These are phyloP conservation scores for Eueides isabella DNA, from an alignment of 1,140 invertebrate genomes.

Conservation along the genomic window DNA sequence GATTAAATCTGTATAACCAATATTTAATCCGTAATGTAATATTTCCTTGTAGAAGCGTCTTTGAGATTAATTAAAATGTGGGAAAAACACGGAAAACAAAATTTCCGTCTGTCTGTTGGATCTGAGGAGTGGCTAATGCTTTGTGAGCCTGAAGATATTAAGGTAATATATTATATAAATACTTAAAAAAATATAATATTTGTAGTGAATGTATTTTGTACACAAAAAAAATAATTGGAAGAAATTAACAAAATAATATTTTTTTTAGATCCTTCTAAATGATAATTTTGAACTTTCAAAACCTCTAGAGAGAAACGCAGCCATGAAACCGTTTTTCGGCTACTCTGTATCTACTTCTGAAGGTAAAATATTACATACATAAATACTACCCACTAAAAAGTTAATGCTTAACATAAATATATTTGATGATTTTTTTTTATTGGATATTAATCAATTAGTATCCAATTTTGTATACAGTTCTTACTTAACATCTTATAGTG, in stretches of 20 bases:
- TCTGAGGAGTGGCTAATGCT: conserved; percentile 49
- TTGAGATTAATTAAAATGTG: conserved; percentile 45
- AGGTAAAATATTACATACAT: conserved; percentile 35
- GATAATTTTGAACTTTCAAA: conserved; percentile 46
- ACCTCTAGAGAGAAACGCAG: conserved; percentile 50
- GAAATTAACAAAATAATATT: neutral
- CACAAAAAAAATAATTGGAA: too few species aligned
- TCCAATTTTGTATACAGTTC: too few species aligned
- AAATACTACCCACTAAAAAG: too few species aligned
- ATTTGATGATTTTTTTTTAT: too few species aligned
- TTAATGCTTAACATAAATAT: too few species aligned
- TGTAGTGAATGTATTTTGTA: neutral
- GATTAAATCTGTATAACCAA: neutral
- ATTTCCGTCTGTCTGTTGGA: conserved; percentile 47
- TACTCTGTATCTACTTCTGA: conserved; percentile 53
- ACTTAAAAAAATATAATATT: neutral
- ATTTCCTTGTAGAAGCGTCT: conserved; percentile 37
- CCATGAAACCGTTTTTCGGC: conserved; percentile 54
- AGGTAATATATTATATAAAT: conserved; percentile 28
- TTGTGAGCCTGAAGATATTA: conserved; percentile 45
- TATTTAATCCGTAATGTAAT: neutral
- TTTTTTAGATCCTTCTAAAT: conserved; percentile 44
- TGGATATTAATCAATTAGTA: too few species aligned
- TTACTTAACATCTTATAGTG: too few species aligned
- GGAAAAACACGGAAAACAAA: conserved; percentile 45